Conservation (phyloP, 2,797 vertebrate species). For the Falco novaeseelandiae region DNA sequence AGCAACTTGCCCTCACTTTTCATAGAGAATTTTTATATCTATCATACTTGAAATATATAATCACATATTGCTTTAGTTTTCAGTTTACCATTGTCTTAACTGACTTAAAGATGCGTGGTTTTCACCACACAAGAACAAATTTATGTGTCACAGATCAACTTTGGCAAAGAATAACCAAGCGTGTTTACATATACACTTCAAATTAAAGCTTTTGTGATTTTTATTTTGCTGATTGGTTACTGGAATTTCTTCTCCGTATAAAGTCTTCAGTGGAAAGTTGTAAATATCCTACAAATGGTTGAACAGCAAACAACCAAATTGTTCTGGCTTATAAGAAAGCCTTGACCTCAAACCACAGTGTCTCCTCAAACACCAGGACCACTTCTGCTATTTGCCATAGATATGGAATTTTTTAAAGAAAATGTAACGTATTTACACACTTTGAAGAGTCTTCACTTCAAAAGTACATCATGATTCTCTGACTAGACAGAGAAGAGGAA, state of each 20-base stretch:
- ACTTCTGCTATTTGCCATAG: neutral
- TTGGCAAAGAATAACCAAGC: neutral
- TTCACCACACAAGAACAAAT: neutral
- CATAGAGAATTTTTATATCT: neutral
- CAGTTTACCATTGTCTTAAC: neutral
- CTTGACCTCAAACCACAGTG: neutral
- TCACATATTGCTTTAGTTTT: neutral
- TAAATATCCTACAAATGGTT: conserved; percentile 2
- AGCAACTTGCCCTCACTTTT: neutral
- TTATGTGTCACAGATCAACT: neutral
- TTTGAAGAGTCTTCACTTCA: neutral
- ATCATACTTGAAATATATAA: neutral
- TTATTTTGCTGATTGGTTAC: neutral
- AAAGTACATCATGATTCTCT: neutral
- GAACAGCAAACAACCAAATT: neutral
- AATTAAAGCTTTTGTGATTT: neutral
- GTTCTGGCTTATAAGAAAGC: neutral
- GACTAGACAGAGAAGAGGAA: neutral
- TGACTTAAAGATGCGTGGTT: neutral
- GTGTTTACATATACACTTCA: neutral
- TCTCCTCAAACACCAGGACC: neutral
- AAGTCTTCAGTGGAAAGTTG: neutral
- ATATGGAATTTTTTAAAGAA: neutral
- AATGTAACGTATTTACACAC: conserved; percentile 15
- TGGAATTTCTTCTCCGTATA: neutral